Percentiles rank a stretch among this genome's conserved stretches.
Conservation (phyloP, 2,113 vertebrate genomes). For the Dasypus novemcinctus region DNA sequence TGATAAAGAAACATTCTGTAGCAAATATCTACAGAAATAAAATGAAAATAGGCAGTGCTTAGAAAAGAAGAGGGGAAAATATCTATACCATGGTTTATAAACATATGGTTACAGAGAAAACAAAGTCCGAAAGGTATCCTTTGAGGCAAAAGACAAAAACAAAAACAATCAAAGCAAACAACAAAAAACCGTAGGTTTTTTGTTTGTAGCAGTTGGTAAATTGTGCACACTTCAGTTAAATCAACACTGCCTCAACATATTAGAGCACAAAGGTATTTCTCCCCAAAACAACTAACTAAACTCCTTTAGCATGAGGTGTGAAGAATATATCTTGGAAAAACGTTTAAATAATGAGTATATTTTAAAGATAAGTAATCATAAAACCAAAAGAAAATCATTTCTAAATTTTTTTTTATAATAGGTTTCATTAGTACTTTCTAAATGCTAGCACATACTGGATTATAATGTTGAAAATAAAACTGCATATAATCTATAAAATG, state of each 20-base stretch:
- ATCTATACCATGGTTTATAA: background rate
- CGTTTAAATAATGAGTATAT: background rate
- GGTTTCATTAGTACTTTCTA: background rate
- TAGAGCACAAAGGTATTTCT: background rate
- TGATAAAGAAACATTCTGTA: background rate
- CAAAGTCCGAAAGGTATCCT: background rate
- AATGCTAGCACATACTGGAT: background rate
- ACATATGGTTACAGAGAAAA: background rate
- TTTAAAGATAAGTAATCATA: background rate
- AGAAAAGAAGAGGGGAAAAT: background rate
- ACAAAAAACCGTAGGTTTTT: background rate
- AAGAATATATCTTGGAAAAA: background rate
- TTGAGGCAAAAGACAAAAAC: background rate
- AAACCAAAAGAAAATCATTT: background rate
- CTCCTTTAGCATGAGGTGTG: background rate
- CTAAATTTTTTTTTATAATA: background rate
- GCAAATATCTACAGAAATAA: background rate
- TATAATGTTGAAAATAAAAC: background rate
- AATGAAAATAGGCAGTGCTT: background rate
- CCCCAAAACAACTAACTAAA: background rate
- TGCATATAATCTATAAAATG: background rate
- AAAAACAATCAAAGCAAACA: no score
- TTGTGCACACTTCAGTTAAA: background rate
- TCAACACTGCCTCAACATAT: background rate
- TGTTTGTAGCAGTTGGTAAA: background rate